These are phyloP conservation scores for Erebia aethiops DNA, from an alignment of 2,888 invertebrate species.

Conservation along the genomic window DNA sequence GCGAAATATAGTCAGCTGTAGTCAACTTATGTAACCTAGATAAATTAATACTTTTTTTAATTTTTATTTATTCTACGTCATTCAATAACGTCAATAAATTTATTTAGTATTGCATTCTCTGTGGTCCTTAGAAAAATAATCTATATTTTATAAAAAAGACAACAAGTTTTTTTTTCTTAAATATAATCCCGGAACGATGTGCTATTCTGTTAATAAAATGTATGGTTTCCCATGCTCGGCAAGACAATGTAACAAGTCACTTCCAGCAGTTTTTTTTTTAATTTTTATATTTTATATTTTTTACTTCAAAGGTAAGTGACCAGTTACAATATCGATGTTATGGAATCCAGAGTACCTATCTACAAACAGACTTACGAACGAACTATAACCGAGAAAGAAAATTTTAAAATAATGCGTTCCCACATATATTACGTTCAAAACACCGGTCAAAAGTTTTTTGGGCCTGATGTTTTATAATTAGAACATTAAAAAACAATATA, in stretches of 20 bases:
- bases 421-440: background rate
- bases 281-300: constrained; percentile 11
- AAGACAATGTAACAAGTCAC: constrained; percentile 36
- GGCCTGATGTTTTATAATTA: too few relatives aligned
- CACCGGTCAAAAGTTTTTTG: background rate
- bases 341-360: constrained; percentile 25
- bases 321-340: constrained; percentile 37
- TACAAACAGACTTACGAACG: constrained; percentile 13
- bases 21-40: background rate
- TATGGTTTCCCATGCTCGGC: constrained; percentile 61
- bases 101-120: background rate
- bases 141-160: background rate
- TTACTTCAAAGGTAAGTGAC: constrained; percentile 25
- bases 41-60: background rate
- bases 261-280: constrained; percentile 20
- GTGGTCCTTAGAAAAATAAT: constrained; percentile 13
- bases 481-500: too few relatives aligned
- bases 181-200: constrained; percentile 15
- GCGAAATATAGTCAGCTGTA: background rate
- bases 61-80: background rate
- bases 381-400: background rate
- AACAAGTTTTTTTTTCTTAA: constrained; percentile 7
- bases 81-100: constrained; percentile 8
- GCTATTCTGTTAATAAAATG: constrained; percentile 46
- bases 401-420: background rate